Percentiles rank a stretch among this genome's conserved stretches.
These are phyloP conservation scores for Cyanocitta stelleri DNA, from an alignment of 2,113 vertebrate genomes.

Conservation along the genomic window DNA sequence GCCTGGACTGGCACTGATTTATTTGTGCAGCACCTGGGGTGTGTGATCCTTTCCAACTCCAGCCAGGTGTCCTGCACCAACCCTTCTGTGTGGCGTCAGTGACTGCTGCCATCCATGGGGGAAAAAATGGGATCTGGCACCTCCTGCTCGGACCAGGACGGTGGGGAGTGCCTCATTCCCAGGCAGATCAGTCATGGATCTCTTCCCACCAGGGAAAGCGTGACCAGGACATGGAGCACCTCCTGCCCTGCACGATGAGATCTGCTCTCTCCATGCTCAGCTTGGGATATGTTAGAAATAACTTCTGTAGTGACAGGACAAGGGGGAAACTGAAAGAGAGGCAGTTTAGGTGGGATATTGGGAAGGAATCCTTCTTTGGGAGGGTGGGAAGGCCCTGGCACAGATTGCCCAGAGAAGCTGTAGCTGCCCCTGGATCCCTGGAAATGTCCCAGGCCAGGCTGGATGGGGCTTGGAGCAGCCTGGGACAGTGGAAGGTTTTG, in stretches of 20 bases:
- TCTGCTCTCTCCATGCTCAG: not conserved
- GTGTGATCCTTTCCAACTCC: not conserved
- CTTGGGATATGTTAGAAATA: not conserved
- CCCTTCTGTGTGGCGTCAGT: rapidly evolving
- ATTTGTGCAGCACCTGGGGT: not conserved
- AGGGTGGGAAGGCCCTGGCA: not conserved
- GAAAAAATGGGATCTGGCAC: not conserved
- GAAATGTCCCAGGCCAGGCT: not conserved
- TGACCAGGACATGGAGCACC: rapidly evolving
- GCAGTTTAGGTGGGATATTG: not conserved
- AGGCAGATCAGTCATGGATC: rapidly evolving
- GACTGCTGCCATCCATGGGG: not conserved
- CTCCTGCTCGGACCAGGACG: not conserved
- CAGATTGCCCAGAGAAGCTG: not conserved
- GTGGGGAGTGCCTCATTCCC: not conserved
- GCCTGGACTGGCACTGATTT: not conserved
- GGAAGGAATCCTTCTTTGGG: not conserved
- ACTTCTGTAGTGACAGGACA: not conserved
- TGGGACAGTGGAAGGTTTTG: not conserved
- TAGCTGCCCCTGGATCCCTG: not conserved
- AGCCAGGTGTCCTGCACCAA: not conserved
- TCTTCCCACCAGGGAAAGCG: not conserved
- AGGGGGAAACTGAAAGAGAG: not conserved
- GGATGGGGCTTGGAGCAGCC: rapidly evolving
- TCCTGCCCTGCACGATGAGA: not conserved